Evolutionary conservation across 1,140 invertebrate genomes (phyloP), one percentile per base, ranked within the genome.

Genomic region (Drosophila parvula): DNA sequence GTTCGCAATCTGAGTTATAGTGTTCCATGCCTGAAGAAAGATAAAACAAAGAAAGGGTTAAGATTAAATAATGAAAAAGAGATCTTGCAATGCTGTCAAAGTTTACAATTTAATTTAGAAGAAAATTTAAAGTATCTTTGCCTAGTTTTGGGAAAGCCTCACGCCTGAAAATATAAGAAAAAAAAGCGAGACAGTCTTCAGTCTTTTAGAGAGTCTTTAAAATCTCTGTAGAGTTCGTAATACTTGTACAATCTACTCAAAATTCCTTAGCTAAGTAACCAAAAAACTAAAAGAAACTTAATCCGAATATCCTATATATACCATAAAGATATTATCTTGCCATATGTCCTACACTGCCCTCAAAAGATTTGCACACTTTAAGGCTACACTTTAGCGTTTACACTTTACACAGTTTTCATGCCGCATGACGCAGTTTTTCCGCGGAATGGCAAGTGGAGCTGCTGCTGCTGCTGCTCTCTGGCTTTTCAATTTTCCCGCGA

Each of bases 1-100:
- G 83, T 76, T 95, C 94, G 44, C 93, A 93, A 50, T 94, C 94
- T 1, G 94, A 94, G 41, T 94, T 92, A 70, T 95, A 94, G 22
- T 94, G 92, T 57, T 94, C 94, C 62, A 94, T 92, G 90, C 93
- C 94, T 94, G 79, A 1, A 86, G 47, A 4, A 41, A 12, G 30
- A 11, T 27, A 5, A 16, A 4, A 38, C 10, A 51, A 4, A 3
- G 2, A 12, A 40, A 61, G 3, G 51, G 28, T 43, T 41, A 60
- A 6, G 28, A 43, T 18, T 22, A 3, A 22, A 43, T 9, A 3
- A 44, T n/a, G 9, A 3, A 16, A 30, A 30, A 5, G 30, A 30
- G 30, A 7, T 4, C 22, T 22, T 22, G 22, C 22, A 22, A 22
- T 22, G 22, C 22, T 22, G 22, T n/a, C 22, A 22, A 22, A 22